Evolutionary conservation across 2,113 vertebrate genomes (phyloP).

Genomic region (Butastur rufipennis): DNA sequence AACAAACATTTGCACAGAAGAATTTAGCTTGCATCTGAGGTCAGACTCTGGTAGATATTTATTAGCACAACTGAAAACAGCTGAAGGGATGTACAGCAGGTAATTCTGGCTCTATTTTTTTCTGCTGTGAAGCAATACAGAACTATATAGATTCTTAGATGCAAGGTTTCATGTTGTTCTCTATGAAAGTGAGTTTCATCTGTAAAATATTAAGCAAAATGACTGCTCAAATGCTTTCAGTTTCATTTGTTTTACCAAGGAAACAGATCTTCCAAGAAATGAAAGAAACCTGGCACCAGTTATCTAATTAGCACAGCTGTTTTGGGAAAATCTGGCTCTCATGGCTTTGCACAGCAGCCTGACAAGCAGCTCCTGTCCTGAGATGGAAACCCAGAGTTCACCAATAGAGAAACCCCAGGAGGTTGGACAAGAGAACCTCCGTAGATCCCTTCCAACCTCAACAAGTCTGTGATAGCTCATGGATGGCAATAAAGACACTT

Average conservation of each 20-base stretch:
- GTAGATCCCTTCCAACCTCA: background rate
- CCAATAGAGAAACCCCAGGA: background rate
- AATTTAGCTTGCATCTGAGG: background rate
- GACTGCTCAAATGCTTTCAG: background rate
- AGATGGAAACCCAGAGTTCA: background rate
- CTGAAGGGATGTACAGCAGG: background rate
- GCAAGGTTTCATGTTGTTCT: background rate
- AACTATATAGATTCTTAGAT: background rate
- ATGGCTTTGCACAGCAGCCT: background rate
- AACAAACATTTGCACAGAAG: background rate
- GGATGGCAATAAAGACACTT: too few species aligned
- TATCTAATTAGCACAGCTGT: background rate
- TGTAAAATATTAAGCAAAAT: background rate
- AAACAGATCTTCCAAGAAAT: background rate
- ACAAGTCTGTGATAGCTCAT: too few species aligned
- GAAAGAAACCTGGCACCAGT: background rate
- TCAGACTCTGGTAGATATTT: background rate
- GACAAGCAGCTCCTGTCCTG: background rate
- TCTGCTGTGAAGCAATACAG: background rate
- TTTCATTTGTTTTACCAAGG: background rate
- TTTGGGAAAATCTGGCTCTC: background rate
- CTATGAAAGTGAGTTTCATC: background rate
- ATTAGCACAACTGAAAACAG: background rate
- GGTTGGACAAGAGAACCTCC: background rate
- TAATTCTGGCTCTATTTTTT: background rate